Percentiles rank a stretch among this genome's conserved stretches.
phyloP scores from a whole-genome alignment of 2,888 invertebrate species.

The Drosophila limbata region DNA sequence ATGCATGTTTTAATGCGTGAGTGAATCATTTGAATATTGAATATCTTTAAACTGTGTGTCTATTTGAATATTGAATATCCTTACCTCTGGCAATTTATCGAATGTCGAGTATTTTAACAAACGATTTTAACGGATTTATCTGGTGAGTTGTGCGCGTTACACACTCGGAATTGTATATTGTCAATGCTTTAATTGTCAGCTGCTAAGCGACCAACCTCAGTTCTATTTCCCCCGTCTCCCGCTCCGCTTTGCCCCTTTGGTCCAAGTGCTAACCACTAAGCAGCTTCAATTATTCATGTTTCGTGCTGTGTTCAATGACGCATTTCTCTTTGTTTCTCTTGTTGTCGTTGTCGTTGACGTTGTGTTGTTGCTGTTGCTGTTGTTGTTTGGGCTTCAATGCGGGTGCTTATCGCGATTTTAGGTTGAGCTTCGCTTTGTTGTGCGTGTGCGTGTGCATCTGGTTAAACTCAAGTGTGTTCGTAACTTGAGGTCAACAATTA shows the following conservation, averaged over 20 bases:
- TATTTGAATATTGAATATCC: not conserved
- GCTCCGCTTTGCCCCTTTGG: not conserved
- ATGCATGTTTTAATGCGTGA: too few relatives aligned
- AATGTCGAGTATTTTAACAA: conserved; percentile 37
- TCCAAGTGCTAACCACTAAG: conserved; percentile 31
- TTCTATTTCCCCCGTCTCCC: not conserved
- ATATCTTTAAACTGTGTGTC: not conserved
- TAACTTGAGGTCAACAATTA: conserved; percentile 40
- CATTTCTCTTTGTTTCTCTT: conserved; percentile 33
- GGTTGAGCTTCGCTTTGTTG: conserved; percentile 57
- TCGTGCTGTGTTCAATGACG: conserved; percentile 45
- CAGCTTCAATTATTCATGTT: conserved; percentile 64
- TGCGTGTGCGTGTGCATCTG: conserved; percentile 22
- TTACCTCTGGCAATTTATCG: not conserved
- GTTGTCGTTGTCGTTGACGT: not conserved
- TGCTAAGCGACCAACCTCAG: conserved; percentile 37
- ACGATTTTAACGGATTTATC: conserved; percentile 5
- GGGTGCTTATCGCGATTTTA: conserved; percentile 53
- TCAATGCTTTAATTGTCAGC: conserved; percentile 42
- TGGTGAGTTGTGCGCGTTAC: conserved; percentile 19
- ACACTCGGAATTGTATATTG: conserved; percentile 10
- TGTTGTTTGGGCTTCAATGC: conserved; percentile 37
- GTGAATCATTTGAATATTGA: not conserved
- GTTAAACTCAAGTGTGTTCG: conserved; percentile 1
- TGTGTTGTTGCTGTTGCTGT: not conserved